These are phyloP conservation scores for Hesperia comma DNA, from an alignment of 2,888 invertebrate genomes.

Conservation along the genomic window DNA sequence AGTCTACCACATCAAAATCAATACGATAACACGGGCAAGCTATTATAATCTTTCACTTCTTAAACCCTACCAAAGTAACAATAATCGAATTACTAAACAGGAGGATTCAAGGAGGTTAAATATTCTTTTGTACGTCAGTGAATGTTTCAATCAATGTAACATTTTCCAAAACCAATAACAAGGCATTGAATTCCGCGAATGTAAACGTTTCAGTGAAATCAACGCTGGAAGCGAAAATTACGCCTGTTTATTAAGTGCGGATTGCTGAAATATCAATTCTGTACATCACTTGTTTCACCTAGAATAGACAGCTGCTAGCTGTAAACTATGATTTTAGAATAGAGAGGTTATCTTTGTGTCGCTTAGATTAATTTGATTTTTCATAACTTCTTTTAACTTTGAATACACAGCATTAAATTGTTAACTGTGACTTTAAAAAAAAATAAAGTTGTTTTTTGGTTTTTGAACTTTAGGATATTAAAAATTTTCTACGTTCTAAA, in stretches of 20 bases:
- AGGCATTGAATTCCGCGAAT: constrained; percentile 35
- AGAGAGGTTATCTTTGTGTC: no score
- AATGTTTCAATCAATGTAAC: constrained; percentile 34
- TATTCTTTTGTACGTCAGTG: neutral
- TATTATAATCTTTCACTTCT: no score
- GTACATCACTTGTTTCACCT: constrained; percentile 10
- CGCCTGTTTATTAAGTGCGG: constrained; percentile 29
- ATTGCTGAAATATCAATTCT: constrained; percentile 39
- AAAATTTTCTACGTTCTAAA: no score
- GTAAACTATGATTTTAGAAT: neutral
- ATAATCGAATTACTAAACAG: neutral
- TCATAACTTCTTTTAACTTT: no score
- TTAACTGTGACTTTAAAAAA: no score
- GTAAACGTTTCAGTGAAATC: constrained; percentile 37
- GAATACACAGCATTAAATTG: no score
- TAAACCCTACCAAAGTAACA: no score
- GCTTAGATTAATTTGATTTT: no score
- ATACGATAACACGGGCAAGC: no score
- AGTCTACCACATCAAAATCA: no score
- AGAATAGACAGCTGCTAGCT: neutral
- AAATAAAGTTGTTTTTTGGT: no score
- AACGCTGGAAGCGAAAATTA: constrained; percentile 34
- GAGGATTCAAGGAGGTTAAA: neutral
- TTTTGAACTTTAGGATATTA: no score
- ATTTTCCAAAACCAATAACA: constrained; percentile 36